Evolutionary conservation across 2,888 invertebrate species (phyloP), one percentile per base, ranked within the genome.

Genomic region (Girardia tigrina): DNA sequence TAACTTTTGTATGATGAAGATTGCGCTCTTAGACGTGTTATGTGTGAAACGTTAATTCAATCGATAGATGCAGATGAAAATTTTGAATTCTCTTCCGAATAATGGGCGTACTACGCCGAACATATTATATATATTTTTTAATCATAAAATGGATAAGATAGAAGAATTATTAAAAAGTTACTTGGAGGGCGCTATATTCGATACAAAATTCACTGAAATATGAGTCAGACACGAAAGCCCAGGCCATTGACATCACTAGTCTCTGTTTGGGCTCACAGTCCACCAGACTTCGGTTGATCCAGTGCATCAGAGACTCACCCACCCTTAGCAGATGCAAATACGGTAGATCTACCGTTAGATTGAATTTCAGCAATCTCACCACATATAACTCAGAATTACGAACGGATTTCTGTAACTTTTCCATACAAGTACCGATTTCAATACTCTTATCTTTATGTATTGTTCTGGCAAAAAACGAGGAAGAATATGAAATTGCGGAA

Each of bases 121-220:
- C n/a, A n/a, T n/a, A n/a, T n/a, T n/a, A n/a, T n/a, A n/a, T n/a
- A n/a, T n/a, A n/a, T n/a, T n/a, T n/a, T n/a, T n/a, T n/a, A n/a
- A n/a, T n/a, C n/a, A n/a, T n/a, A n/a, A n/a, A n/a, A n/a, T n/a
- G n/a, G n/a, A n/a, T n/a, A n/a, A n/a, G n/a, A n/a, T n/a, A n/a
- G n/a, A n/a, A n/a, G n/a, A n/a, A n/a, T n/a, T n/a, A n/a, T n/a
- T n/a, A n/a, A n/a, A n/a, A n/a, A n/a, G n/a, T 56, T n/a, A 56
- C 56, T 56, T 56, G 56, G 23, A 56, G n/a, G 2, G 56, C 8
- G n/a, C 20, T 20, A 56, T 56, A 56, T 8, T 56, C n/a, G 6
- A 56, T n/a, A 56, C 56, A 56, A 23, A 56, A 56, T 12, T 56
- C 56, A 56, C 56, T 56, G n/a, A 56, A 56, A 56, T 56, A 56